phyloP scores from a whole-genome alignment of 92 coral and sea anemone genomes.

The Epizoanthus rinbou region DNA sequence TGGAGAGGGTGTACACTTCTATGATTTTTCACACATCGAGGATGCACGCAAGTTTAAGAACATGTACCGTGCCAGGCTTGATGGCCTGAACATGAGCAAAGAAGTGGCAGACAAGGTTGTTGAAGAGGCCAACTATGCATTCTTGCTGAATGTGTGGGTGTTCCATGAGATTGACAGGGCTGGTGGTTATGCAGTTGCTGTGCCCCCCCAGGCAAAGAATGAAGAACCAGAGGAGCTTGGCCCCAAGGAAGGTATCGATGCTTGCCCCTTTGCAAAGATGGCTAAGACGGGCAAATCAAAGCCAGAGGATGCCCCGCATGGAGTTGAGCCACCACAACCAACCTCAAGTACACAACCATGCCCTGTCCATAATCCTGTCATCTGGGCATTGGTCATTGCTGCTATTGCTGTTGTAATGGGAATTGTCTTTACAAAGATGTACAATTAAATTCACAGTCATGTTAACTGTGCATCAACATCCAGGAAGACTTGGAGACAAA shows the following conservation, averaged over 20 bases:
- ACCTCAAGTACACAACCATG: not conserved
- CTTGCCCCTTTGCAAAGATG: conserved; percentile 88
- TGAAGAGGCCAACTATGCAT: conserved; percentile 81
- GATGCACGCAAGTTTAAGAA: conserved; percentile 90
- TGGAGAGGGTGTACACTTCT: conserved; percentile 88
- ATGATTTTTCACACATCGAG: conserved; percentile 72
- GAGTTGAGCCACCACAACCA: not conserved
- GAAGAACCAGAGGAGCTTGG: conserved; percentile 37
- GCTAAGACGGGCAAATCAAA: conserved; percentile 57
- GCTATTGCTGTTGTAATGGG: conserved; percentile 53
- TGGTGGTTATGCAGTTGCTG: conserved; percentile 69
- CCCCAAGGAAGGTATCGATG: conserved; percentile 36
- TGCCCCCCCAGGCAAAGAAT: conserved; percentile 27
- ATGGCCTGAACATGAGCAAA: conserved; percentile 71
- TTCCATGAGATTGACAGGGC: conserved; percentile 83
- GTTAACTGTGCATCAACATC: too few species aligned
- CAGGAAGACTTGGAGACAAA: too few species aligned
- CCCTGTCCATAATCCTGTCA: conserved; percentile 47
- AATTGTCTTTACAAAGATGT: conserved; percentile 10
- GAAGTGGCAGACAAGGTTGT: conserved; percentile 85
- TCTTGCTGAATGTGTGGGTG: conserved; percentile 80
- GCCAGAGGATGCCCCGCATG: conserved; percentile 25
- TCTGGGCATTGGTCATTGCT: conserved; percentile 56
- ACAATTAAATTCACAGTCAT: not conserved
- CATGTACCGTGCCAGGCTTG: conserved; percentile 82